Evolutionary conservation across 2,888 invertebrate species (phyloP).

Genomic region (Syrphus vitripennis): DNA sequence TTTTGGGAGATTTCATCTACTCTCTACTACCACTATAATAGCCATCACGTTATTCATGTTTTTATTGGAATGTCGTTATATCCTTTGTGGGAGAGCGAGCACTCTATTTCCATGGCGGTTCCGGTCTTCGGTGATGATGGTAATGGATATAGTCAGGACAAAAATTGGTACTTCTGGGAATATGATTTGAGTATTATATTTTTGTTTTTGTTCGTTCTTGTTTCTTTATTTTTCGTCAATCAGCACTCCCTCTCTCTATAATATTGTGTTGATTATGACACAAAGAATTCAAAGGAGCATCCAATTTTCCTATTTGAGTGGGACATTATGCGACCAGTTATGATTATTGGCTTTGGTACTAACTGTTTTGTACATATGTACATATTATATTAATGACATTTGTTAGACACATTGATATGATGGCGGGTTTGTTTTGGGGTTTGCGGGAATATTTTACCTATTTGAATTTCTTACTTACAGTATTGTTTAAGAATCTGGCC

Average conservation of each 20-base stretch:
- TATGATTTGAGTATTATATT: background rate
- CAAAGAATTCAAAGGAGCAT: slow-evolving; percentile 17
- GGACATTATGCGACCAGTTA: slow-evolving; percentile 66
- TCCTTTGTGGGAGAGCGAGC: slow-evolving; percentile 26
- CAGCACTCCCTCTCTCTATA: background rate
- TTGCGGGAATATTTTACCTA: background rate
- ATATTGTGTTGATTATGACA: slow-evolving; percentile 41
- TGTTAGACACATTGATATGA: slow-evolving; percentile 28
- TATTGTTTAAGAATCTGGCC: background rate
- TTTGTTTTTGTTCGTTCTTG: background rate
- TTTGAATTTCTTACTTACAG: background rate
- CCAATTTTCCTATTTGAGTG: slow-evolving; percentile 55
- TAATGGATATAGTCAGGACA: slow-evolving; percentile 21
- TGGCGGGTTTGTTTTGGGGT: background rate
- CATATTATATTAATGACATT: slow-evolving; percentile 35
- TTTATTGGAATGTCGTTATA: slow-evolving; percentile 54
- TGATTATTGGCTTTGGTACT: slow-evolving; percentile 53
- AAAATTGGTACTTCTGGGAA: slow-evolving; percentile 47
- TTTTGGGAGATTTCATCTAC: slow-evolving; percentile 38
- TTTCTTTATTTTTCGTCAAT: background rate
- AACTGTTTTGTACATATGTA: too few relatives aligned
- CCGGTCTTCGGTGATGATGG: background rate
- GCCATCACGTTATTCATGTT: slow-evolving; percentile 46
- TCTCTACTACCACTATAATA: background rate
- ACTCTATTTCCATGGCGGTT: background rate